Evolutionary conservation across 2,113 vertebrate genomes (phyloP).

Genomic region (Cyanoramphus novaezelandiae): DNA sequence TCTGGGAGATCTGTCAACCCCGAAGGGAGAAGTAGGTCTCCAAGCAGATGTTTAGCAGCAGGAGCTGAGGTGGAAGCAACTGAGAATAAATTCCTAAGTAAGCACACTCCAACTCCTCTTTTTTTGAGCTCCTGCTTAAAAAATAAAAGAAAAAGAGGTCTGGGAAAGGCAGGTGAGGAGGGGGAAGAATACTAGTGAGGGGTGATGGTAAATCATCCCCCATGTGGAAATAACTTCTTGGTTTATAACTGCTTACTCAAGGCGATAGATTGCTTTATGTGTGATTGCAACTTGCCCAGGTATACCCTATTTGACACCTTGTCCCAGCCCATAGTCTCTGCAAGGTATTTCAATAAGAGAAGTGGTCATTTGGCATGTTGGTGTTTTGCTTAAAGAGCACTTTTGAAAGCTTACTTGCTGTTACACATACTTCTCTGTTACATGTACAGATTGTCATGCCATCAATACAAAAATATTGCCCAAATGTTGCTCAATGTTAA

Average conservation of each 20-base stretch:
- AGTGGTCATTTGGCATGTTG: background rate
- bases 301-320: background rate
- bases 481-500: constrained; percentile 12
- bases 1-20: constrained; percentile 69
- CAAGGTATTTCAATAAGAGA: background rate
- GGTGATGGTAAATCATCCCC: background rate
- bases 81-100: background rate
- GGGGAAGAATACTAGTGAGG: background rate
- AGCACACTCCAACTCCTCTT: background rate
- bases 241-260: background rate
- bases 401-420: background rate
- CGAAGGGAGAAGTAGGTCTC: constrained; percentile 55
- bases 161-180: background rate
- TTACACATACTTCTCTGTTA: background rate
- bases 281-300: background rate
- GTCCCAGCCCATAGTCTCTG: background rate
- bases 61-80: constrained; percentile 38
- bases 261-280: background rate
- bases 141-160: background rate
- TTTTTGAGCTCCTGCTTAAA: background rate
- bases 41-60: constrained; percentile 69
- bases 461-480: constrained; percentile 25
- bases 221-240: background rate
- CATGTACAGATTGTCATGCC: background rate
- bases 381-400: background rate